phyloP scores from a whole-genome alignment of 1,140 invertebrate genomes.

The Drosophila pectinifera region DNA sequence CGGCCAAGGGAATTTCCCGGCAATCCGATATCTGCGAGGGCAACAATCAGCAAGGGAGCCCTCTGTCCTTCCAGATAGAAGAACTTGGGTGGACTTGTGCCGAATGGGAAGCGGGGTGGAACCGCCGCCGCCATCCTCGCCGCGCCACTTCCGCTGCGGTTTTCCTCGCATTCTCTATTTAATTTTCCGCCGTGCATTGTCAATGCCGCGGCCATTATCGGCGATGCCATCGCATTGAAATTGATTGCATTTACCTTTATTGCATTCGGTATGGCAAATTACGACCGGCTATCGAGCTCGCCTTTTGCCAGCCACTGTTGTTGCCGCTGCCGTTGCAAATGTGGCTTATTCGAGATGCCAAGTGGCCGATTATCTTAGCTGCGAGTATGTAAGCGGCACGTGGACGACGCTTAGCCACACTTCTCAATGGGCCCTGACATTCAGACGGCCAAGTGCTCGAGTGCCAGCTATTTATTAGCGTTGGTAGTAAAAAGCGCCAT shows the following conservation, averaged over 20 bases:
- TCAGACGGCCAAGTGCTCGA: conserved; percentile 22
- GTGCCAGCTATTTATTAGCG: conserved; percentile 39
- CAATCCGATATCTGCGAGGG: conserved; percentile 15
- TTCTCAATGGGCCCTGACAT: conserved; percentile 49
- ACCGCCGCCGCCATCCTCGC: background rate
- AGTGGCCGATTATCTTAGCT: conserved; percentile 24
- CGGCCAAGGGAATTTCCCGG: conserved; percentile 13
- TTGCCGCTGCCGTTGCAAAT: background rate
- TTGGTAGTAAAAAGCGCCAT: background rate
- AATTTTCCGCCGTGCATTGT: conserved; percentile 68
- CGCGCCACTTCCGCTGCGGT: conserved; percentile 43
- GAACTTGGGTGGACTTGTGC: background rate
- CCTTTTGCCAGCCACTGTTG: conserved; percentile 6
- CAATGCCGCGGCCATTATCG: conserved; percentile 45
- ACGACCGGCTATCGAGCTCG: conserved; percentile 22
- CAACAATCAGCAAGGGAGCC: conserved; percentile 1
- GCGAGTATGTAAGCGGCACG: conserved; percentile 15
- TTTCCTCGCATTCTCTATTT: conserved; percentile 58
- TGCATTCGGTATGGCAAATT: conserved; percentile 61
- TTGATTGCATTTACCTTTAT: conserved; percentile 82
- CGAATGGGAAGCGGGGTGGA: conserved; percentile 12
- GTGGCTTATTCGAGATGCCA: conserved; percentile 29
- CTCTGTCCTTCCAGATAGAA: conserved; percentile 24
- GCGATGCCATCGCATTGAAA: conserved; percentile 60
- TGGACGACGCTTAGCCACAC: conserved; percentile 18